Evolutionary conservation across 2,888 invertebrate genomes (phyloP).

Genomic region (Xanthorhoe spadicearia): DNA sequence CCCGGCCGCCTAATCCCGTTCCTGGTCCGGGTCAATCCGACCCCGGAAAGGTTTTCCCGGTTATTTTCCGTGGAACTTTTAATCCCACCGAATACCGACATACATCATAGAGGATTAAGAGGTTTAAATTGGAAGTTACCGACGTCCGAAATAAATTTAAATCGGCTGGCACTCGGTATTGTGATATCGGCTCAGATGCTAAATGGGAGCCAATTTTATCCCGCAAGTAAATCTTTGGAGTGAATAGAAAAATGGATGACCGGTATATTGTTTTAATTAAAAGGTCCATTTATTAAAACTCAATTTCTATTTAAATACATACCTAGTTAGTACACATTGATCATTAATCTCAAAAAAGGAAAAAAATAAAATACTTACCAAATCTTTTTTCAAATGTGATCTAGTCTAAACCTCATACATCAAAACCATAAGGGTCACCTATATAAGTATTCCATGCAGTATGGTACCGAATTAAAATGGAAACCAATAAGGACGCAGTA

Average conservation of each 20-base stretch:
- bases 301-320: neutral
- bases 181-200: constrained; percentile 82
- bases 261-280: constrained; percentile 41
- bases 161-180: constrained; percentile 83
- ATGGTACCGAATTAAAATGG: constrained; percentile 69
- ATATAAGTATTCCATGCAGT: constrained; percentile 25
- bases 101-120: constrained; percentile 85
- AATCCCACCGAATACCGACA: constrained; percentile 84
- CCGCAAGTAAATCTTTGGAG: constrained; percentile 73
- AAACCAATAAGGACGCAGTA: constrained; percentile 75
- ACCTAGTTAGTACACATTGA: too few species aligned
- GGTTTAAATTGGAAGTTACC: constrained; percentile 86
- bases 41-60: constrained; percentile 85
- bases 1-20: constrained; percentile 81
- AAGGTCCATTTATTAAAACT: constrained; percentile 8
- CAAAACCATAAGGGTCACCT: neutral
- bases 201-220: constrained; percentile 80
- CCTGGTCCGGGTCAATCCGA: constrained; percentile 81
- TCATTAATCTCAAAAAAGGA: neutral
- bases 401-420: neutral
- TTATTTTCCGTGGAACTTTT: constrained; percentile 85
- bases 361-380: neutral
- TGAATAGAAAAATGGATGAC: constrained; percentile 59
- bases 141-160: constrained; percentile 85
- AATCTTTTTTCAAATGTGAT: neutral